phyloP scores from a whole-genome alignment of 2,113 vertebrate species.

The Climacteris rufus region DNA sequence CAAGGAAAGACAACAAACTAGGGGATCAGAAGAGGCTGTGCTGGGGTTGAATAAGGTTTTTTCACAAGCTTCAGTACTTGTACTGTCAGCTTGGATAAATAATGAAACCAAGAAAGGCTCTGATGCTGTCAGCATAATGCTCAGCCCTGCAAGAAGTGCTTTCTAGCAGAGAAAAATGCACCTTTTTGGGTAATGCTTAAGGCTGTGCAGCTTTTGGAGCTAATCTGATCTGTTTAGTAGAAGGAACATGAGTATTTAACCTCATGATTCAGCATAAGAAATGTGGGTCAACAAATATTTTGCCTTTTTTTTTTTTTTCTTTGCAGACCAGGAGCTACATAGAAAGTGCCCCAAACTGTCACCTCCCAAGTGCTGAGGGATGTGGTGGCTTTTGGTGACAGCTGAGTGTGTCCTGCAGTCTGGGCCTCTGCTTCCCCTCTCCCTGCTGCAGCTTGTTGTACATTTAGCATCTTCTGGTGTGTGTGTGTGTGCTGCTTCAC shows the following conservation, averaged over 20 bases:
- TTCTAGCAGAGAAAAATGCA: not conserved
- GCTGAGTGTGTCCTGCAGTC: not conserved
- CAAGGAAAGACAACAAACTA: not conserved
- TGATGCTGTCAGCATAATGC: not conserved
- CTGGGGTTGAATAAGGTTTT: not conserved
- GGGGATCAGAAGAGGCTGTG: not conserved
- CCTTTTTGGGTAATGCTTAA: not conserved
- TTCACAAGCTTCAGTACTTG: not conserved
- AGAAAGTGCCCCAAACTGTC: not conserved
- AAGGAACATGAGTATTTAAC: not conserved
- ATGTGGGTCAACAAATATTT: not conserved
- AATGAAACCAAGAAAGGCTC: not conserved
- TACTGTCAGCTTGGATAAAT: not conserved
- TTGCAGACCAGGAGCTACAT: not conserved
- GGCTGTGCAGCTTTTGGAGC: not conserved
- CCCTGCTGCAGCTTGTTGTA: fast-evolving
- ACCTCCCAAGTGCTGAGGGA: not conserved
- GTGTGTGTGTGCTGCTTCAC: not conserved
- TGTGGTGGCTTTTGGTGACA: not conserved
- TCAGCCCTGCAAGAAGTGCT: not conserved
- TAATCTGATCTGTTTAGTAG: not conserved
- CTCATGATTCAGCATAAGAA: not conserved
- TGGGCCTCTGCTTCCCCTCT: not conserved
- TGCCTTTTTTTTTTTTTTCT: not conserved
- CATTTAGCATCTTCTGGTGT: fast-evolving